Evolutionary conservation across 2,113 vertebrate species (phyloP).

Genomic region (Eclectus roratus): DNA sequence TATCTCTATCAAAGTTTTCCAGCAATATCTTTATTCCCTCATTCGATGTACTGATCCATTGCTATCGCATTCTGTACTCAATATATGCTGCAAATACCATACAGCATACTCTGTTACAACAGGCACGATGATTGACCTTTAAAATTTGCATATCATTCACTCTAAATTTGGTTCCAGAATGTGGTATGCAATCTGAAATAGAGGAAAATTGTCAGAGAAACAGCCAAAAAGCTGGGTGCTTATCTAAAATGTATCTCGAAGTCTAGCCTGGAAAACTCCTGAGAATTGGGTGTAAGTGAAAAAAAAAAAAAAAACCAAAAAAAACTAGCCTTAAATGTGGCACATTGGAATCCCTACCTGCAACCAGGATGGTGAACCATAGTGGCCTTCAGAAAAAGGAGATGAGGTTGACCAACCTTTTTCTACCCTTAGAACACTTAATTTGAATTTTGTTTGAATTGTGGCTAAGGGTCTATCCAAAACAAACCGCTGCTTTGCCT

Average conservation of each 20-base stretch:
- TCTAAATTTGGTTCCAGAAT: background rate
- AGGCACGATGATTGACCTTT: background rate
- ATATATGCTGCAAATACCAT: background rate
- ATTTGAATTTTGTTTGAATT: slow-evolving; percentile 31
- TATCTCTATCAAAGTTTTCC: background rate
- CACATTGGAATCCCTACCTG: background rate
- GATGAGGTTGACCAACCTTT: background rate
- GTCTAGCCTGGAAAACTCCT: background rate
- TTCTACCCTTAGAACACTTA: background rate
- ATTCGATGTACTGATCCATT: background rate
- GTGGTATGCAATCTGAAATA: background rate
- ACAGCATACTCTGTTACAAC: background rate
- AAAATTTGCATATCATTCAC: background rate
- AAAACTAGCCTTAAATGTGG: background rate
- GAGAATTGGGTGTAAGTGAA: background rate
- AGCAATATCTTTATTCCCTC: background rate
- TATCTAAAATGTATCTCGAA: background rate
- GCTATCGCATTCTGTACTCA: background rate
- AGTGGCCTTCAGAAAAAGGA: background rate
- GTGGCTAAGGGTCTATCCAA: slow-evolving; percentile 1
- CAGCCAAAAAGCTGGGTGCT: background rate
- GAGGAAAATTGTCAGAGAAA: background rate
- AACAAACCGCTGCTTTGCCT: slow-evolving; percentile 11
- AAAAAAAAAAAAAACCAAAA: rapidly evolving
- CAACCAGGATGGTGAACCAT: background rate